Percentiles rank a stretch among this genome's conserved stretches.
These are phyloP conservation scores for Pantelozetes paolii DNA, from an alignment of 2,888 invertebrate genomes.

Conservation along the genomic window DNA sequence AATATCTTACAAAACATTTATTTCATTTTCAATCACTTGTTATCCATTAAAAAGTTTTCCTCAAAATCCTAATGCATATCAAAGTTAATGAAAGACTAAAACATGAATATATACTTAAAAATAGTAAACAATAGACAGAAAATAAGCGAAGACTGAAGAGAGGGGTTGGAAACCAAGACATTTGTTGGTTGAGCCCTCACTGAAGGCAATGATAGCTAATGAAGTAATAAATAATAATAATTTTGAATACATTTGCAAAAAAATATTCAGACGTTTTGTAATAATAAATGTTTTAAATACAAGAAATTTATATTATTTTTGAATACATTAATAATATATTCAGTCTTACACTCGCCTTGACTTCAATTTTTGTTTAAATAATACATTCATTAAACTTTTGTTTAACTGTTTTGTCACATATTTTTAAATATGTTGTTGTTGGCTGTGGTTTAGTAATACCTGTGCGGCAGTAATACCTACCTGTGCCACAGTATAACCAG, in stretches of 20 bases:
- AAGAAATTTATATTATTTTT: not conserved
- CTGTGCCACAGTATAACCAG: not conserved
- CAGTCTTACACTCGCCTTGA: conserved; percentile 1
- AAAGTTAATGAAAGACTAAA: not conserved
- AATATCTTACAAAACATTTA: not conserved
- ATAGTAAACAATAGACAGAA: not conserved
- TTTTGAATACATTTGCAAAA: not conserved
- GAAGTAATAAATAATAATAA: not conserved
- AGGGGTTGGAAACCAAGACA: too few relatives aligned
- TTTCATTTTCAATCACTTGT: not conserved
- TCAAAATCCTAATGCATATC: not conserved
- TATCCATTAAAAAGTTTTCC: not conserved
- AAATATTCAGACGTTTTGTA: not conserved
- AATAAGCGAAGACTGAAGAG: too few relatives aligned
- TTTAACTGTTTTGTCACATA: not conserved
- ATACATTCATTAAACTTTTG: conserved; percentile 16
- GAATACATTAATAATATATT: not conserved
- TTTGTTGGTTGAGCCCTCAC: conserved; percentile 7
- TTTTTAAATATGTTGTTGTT: not conserved
- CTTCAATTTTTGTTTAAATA: not conserved
- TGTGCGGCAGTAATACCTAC: not conserved
- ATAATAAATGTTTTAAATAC: not conserved
- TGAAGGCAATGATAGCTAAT: conserved; percentile 30
- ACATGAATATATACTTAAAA: too few relatives aligned
- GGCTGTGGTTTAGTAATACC: conserved; percentile 16